These are phyloP conservation scores for Tetraodon nigroviridis DNA, from an alignment of 2,113 vertebrate species.

Conservation along the genomic window DNA sequence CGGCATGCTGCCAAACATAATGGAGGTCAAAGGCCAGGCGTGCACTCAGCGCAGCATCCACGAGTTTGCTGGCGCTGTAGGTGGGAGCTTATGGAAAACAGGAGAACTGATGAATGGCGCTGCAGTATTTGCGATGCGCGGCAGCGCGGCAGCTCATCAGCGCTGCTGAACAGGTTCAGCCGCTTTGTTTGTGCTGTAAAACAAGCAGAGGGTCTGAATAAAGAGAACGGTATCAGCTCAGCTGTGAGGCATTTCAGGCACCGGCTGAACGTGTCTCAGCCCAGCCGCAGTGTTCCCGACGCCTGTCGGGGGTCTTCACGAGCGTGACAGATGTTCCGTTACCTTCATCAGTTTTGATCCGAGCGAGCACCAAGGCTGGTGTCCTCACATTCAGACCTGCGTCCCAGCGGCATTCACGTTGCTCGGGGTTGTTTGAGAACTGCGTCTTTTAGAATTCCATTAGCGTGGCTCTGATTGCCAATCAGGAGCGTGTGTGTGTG, in stretches of 20 bases:
- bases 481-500: slow-evolving; percentile 55
- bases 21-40: slow-evolving; percentile 45
- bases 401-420: background rate
- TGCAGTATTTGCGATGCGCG: slow-evolving; percentile 50
- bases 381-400: too few relatives aligned
- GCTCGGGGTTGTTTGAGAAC: background rate
- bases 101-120: slow-evolving; percentile 52
- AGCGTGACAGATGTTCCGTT: too few relatives aligned
- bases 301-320: too few relatives aligned
- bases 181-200: slow-evolving; percentile 51
- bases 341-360: too few relatives aligned
- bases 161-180: slow-evolving; percentile 32
- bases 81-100: slow-evolving; percentile 46
- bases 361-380: too few relatives aligned
- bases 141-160: slow-evolving; percentile 38
- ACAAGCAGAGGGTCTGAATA: slow-evolving; percentile 30
- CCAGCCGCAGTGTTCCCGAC: too few relatives aligned
- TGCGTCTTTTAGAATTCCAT: slow-evolving; percentile 13
- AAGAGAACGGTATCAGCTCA: too few relatives aligned
- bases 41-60: slow-evolving; percentile 31
- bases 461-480: slow-evolving; percentile 52
- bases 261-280: too few relatives aligned
- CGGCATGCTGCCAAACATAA: slow-evolving; percentile 22
- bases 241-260: too few relatives aligned
- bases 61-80: slow-evolving; percentile 23